A percentile compares a stretch with the other conserved stretches of the same genome.
phyloP scores from a whole-genome alignment of 2,888 invertebrate genomes.

The Drosophila birchii region DNA sequence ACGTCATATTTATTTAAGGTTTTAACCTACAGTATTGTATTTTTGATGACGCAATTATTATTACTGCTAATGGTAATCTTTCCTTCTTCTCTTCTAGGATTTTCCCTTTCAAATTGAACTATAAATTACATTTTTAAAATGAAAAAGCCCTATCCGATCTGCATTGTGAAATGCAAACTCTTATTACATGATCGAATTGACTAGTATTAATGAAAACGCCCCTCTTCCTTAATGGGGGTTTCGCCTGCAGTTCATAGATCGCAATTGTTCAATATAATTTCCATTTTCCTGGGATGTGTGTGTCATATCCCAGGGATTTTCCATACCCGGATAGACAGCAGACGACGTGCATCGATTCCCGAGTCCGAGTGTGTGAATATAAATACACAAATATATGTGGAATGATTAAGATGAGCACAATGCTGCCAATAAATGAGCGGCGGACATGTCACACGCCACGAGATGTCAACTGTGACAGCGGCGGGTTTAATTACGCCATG shows the following conservation, averaged over 20 bases:
- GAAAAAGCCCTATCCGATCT: neutral
- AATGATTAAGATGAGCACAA: conserved; percentile 38
- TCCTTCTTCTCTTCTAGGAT: neutral
- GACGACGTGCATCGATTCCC: conserved; percentile 17
- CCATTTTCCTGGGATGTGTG: conserved; percentile 7
- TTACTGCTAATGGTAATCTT: neutral
- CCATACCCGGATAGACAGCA: conserved; percentile 14
- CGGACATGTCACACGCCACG: conserved; percentile 30
- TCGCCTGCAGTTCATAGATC: neutral
- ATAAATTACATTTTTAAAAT: neutral
- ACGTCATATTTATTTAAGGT: too few species aligned
- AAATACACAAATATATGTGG: neutral
- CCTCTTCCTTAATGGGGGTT: neutral
- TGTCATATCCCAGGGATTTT: conserved; percentile 39
- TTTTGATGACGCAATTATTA: neutral
- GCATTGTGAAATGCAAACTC: neutral
- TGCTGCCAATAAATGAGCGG: conserved; percentile 41
- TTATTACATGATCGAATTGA: conserved; percentile 4
- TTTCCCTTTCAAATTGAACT: neutral
- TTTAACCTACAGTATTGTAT: too few species aligned
- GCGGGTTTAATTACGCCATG: conserved; percentile 70
- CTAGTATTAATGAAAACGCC: neutral
- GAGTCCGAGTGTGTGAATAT: neutral
- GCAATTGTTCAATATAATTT: conserved; percentile 2
- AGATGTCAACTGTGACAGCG: conserved; percentile 42